A percentile compares a stretch with the other conserved stretches of the same genome.
Evolutionary conservation across 1,140 invertebrate species (phyloP).

Genomic region (Eriocheir sinensis): DNA sequence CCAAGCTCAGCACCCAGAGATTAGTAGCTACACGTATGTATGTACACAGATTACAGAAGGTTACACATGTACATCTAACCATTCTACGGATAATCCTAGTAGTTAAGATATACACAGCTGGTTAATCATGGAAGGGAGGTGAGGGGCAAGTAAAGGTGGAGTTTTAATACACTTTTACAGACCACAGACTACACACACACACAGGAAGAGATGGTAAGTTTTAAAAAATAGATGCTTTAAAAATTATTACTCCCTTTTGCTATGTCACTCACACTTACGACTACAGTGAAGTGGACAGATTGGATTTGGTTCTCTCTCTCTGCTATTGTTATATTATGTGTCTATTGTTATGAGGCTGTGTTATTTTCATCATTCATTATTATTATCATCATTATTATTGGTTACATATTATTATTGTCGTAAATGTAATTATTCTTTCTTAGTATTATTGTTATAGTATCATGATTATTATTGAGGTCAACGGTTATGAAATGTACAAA

Average conservation of each 20-base stretch:
- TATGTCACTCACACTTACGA: neutral
- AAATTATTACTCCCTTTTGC: neutral
- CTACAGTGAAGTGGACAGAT: neutral
- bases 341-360: neutral
- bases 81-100: constrained; percentile 10
- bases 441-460: neutral
- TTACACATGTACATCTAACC: neutral
- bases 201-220: neutral
- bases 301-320: neutral
- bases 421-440: too few species aligned
- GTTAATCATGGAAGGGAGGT: neutral
- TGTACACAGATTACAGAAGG: neutral
- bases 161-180: neutral
- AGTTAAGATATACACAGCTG: neutral
- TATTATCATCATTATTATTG: neutral
- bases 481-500: neutral
- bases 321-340: too few species aligned
- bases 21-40: constrained; percentile 9
- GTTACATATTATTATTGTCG: neutral
- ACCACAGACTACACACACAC: neutral
- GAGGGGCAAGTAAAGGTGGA: neutral
- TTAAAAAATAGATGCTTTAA: constrained; percentile 16
- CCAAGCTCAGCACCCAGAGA: constrained; percentile 5
- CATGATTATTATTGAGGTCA: neutral
- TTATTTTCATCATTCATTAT: neutral